Evolutionary conservation across 2,888 invertebrate species (phyloP).

Genomic region (Gryllus longicercus): DNA sequence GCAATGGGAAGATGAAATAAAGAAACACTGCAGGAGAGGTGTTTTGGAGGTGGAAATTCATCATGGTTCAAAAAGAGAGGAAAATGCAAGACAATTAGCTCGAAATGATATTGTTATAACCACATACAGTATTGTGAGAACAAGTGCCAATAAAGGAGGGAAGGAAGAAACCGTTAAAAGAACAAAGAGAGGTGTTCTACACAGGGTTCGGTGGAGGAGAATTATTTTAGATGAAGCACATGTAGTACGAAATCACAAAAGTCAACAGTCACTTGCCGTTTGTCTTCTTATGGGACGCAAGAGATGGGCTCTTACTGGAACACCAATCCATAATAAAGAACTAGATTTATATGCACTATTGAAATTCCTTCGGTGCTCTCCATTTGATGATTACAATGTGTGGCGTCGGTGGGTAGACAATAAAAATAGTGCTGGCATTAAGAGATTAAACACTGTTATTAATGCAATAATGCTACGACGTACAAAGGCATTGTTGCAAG

Average conservation of each 20-base stretch:
- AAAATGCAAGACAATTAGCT: slow-evolving; percentile 60
- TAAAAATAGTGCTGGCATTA: slow-evolving; percentile 67
- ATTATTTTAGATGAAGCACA: slow-evolving; percentile 94
- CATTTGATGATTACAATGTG: slow-evolving; percentile 81
- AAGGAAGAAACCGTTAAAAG: background rate
- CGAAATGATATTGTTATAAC: slow-evolving; percentile 80
- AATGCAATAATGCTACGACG: slow-evolving; percentile 81
- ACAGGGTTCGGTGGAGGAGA: slow-evolving; percentile 75
- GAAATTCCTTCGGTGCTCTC: slow-evolving; percentile 79
- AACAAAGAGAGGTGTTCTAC: slow-evolving; percentile 52
- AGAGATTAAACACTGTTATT: slow-evolving; percentile 78
- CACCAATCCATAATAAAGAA: slow-evolving; percentile 93
- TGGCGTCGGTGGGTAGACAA: slow-evolving; percentile 94
- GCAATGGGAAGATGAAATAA: slow-evolving; percentile 85
- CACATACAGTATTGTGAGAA: slow-evolving; percentile 73
- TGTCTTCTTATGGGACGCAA: slow-evolving; percentile 59
- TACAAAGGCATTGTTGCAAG: slow-evolving; percentile 76
- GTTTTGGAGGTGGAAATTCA: slow-evolving; percentile 64
- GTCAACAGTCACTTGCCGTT: slow-evolving; percentile 67
- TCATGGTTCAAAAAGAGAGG: slow-evolving; percentile 76
- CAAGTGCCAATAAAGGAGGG: slow-evolving; percentile 45
- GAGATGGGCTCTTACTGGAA: slow-evolving; percentile 88
- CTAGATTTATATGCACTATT: slow-evolving; percentile 74
- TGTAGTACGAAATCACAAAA: slow-evolving; percentile 82
- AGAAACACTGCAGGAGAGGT: slow-evolving; percentile 58